Base-by-base conservation (phyloP, 1,140 invertebrate genomes). In the Wiebesia pumilae region DNA sequence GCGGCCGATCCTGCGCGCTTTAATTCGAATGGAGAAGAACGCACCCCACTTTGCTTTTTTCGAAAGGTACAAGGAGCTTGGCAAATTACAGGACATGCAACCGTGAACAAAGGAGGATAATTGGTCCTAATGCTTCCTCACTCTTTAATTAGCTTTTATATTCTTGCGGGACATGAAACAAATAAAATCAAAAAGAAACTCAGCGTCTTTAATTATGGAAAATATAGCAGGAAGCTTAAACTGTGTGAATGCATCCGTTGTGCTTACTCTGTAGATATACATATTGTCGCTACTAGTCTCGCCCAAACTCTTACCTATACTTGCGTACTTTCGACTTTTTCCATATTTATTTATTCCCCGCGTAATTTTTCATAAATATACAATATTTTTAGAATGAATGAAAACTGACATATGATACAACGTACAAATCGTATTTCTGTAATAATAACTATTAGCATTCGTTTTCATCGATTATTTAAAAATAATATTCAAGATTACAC, bases 1-100 rank as follows among this genome's bases (percentile, higher is more conserved):
- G 38, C n/a, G 58, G 77, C 79, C 75, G 65, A 62, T 78, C 54
- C 71, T 65, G 71, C 80, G 40, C 58, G 38, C 30, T 86, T 83
- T 78, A 47, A 82, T 69, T 65, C 78, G 24, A 82, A 54, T 35
- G n/a, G 33, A 35, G 3, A 75, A 54, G 24, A 12, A 78, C 38
- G 16, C 51, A 35, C 65, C 33, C n/a, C 67, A 2, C 38, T n/a
- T 27, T 47, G 3, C 30, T 78, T 67, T 30, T 67, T 47, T 40
- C 24, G 6, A 38, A 16, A 51, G 21, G n/a, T 38, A 30, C 16
- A 33, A 43, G 43, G 19, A 69, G 67, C 83, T 84, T 43, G 73
- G 24, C 27, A 85, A 73, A 71, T 85, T 81, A 62, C 38, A 40
- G 51, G 47, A 79, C 47, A 30, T 58, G 47, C 77, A 35, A 54